Base-by-base conservation (phyloP, 2,113 vertebrate species). In the Phylloscopus whistleri region DNA sequence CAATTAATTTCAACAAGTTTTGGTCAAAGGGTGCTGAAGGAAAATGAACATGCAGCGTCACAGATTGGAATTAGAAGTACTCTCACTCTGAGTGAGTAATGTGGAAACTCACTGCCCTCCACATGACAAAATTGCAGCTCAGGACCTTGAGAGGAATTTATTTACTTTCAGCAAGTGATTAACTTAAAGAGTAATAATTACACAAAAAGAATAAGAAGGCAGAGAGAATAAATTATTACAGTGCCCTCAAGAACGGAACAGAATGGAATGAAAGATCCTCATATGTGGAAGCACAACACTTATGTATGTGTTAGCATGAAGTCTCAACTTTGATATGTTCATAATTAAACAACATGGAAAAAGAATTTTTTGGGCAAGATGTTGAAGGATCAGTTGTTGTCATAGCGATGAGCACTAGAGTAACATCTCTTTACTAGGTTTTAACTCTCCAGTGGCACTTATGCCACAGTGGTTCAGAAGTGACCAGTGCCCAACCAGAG, bases 1-100 rank as follows among this genome's bases (percentile, higher is more conserved):
- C 84, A 96, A 97, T 96, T 95, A 93, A 91, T 94, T 95, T 94
- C 95, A 96, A 96, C 72, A 86, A 86, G 88, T 92, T 93, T 82
- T 7, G 24, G 88, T 90, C 84, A 94, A 52, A 7, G 64, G 53
- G 76, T 85, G 74, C 35, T 63, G 73, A 92, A 87, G 89, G 70
- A 92, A 96, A 93, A 94, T 1, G 69, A 94, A 73, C 69, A 64
- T 17, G 52, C 35, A 49, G 31, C 3, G 0, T 68, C 79, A 74
- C 60, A 87, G 66, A 60, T 79, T 80, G 60, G 56, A 93, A 87
- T 52, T 27, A 94, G 68, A 80, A 80, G 76, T 35, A 44, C 75
- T 63, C 60, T 80, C 74, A 78, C 28, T 93, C 51, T 43, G 52
- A 90, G 44, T 5, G 16, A 87, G 56, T 52, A 78, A 88, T 3